Percentiles rank a stretch among this genome's conserved stretches.
Conservation (phyloP, 2,888 invertebrate genomes). For the Acleris literana region DNA sequence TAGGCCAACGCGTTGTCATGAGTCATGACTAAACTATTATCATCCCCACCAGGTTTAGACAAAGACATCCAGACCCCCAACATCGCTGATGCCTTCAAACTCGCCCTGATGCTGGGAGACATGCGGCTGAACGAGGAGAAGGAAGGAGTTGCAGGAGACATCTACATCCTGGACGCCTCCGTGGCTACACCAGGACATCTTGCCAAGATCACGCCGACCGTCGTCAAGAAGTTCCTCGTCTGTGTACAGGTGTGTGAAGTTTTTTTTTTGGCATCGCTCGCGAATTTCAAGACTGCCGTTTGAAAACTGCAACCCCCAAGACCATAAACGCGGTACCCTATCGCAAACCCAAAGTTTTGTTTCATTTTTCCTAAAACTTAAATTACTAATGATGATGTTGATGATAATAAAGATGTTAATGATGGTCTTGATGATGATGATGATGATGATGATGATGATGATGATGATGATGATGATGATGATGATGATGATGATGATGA, state of each 20-base stretch:
- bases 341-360: too few species aligned
- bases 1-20: neutral
- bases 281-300: too few species aligned
- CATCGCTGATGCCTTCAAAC: slow-evolving; percentile 90
- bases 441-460: too few species aligned
- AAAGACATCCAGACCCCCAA: slow-evolving; percentile 88
- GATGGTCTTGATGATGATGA: too few species aligned
- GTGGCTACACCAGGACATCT: slow-evolving; percentile 92
- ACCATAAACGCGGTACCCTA: too few species aligned
- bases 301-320: too few species aligned
- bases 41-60: slow-evolving; percentile 74
- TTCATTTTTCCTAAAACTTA: too few species aligned
- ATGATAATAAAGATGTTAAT: too few species aligned
- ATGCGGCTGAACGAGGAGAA: slow-evolving; percentile 89
- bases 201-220: slow-evolving; percentile 91
- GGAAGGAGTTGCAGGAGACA: slow-evolving; percentile 92
- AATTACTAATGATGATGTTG: too few species aligned
- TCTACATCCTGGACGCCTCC: slow-evolving; percentile 91
- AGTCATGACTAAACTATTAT: neutral
- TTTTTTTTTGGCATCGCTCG: too few species aligned
- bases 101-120: slow-evolving; percentile 93
- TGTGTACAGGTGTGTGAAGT: slow-evolving; percentile 85
- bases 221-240: slow-evolving; percentile 93
- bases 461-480: too few species aligned
- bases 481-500: too few species aligned